phyloP scores from a whole-genome alignment of 2,888 invertebrate genomes.

The Hydrotaea diabolus region DNA sequence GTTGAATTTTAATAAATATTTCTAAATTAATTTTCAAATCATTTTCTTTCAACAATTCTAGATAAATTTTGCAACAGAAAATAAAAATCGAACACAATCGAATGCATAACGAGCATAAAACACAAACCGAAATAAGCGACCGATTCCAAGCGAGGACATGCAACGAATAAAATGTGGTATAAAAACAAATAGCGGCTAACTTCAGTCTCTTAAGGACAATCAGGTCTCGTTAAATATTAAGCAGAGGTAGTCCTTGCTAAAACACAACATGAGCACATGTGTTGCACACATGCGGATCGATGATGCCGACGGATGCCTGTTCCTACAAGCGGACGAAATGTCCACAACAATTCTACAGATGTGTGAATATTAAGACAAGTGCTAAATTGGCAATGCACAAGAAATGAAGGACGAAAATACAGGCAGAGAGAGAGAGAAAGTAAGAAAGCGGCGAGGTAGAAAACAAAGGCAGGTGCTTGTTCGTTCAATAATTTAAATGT shows the following conservation, averaged over 20 bases:
- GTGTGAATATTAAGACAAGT: slow-evolving; percentile 35
- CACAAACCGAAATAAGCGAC: slow-evolving; percentile 41
- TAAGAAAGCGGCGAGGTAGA: slow-evolving; percentile 4
- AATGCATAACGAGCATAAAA: slow-evolving; percentile 10
- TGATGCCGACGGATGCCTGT: no score
- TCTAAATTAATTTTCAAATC: no score
- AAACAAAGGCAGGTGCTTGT: slow-evolving; percentile 54
- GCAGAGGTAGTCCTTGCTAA: background rate
- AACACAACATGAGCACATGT: background rate
- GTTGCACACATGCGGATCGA: slow-evolving; percentile 23
- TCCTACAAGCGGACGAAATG: background rate
- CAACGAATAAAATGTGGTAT: background rate
- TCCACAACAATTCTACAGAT: background rate
- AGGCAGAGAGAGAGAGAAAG: background rate
- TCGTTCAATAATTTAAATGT: slow-evolving; percentile 12
- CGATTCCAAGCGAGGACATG: background rate
- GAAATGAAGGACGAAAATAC: slow-evolving; percentile 6
- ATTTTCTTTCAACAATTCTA: slow-evolving; percentile 26
- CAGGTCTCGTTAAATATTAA: slow-evolving; percentile 25
- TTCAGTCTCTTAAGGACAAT: slow-evolving; percentile 34
- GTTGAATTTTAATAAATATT: slow-evolving; percentile 7
- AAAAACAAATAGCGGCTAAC: slow-evolving; percentile 14
- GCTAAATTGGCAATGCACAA: slow-evolving; percentile 23
- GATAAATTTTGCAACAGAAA: slow-evolving; percentile 13
- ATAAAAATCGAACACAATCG: slow-evolving; percentile 27